These are phyloP conservation scores for Arizona elegans DNA, from an alignment of 2,113 vertebrate genomes.

Conservation along the genomic window DNA sequence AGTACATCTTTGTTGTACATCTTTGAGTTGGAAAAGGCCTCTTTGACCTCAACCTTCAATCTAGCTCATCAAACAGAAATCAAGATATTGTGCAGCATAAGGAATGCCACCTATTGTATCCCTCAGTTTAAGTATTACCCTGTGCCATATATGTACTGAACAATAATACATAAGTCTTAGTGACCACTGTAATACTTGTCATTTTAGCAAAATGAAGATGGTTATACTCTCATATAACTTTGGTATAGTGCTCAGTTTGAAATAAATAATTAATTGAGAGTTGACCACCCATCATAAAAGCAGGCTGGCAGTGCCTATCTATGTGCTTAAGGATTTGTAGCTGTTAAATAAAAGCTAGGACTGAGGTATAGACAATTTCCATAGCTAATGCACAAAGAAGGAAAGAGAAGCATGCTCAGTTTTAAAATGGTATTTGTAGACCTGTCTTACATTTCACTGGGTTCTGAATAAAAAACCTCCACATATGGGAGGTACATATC, in stretches of 20 bases:
- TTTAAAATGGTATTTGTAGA: neutral
- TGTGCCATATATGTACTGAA: too few species aligned
- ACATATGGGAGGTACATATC: neutral
- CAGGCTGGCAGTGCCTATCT: neutral
- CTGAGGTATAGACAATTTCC: neutral
- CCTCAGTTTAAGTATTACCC: too few species aligned
- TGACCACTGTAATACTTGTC: too few species aligned
- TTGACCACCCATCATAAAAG: neutral
- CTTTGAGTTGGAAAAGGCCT: slow-evolving; percentile 37
- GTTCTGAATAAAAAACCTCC: neutral
- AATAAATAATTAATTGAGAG: neutral
- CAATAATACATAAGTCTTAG: neutral
- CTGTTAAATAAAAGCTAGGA: neutral
- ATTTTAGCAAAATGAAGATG: neutral
- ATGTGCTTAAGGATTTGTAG: neutral
- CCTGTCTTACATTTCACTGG: neutral
- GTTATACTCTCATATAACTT: neutral
- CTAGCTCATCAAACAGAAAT: neutral
- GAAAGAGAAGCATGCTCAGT: neutral
- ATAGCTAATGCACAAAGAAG: too few species aligned
- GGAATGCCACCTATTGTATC: neutral
- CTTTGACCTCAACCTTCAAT: slow-evolving; percentile 15
- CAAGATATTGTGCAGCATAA: neutral
- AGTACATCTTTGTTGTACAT: slow-evolving; percentile 29
- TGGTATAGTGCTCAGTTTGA: neutral